phyloP scores from a whole-genome alignment of 2,113 vertebrate species.

The Acrocephalus kingi region DNA sequence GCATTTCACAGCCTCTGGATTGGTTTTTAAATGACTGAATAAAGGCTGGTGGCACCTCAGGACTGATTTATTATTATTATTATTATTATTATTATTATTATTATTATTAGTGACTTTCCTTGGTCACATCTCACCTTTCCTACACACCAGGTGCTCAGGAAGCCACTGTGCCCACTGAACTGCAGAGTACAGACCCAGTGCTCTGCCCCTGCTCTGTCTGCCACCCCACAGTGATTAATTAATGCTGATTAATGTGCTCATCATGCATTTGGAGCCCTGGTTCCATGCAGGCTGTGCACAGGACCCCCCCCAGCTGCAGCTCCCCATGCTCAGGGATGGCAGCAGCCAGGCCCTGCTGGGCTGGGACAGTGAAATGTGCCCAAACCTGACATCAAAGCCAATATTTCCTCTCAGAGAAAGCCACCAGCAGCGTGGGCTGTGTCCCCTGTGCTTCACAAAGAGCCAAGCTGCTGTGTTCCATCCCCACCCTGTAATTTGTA shows the following conservation, averaged over 20 bases:
- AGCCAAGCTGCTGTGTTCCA: not conserved
- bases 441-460: not conserved
- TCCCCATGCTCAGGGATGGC: not conserved
- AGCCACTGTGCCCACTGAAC: not conserved
- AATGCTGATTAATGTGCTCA: not conserved
- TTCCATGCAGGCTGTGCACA: slow-evolving; percentile 12
- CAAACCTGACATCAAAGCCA: not conserved
- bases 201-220: not conserved
- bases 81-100: too few species aligned
- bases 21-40: not conserved
- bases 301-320: not conserved
- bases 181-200: not conserved
- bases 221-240: not conserved
- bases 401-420: not conserved
- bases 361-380: not conserved
- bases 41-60: not conserved
- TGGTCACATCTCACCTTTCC: not conserved
- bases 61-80: too few species aligned
- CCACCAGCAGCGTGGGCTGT: not conserved
- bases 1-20: not conserved
- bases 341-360: not conserved
- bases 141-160: not conserved
- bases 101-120: not conserved
- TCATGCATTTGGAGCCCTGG: slow-evolving; percentile 53
- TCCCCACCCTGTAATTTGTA: not conserved